Base-by-base conservation (phyloP, 2,888 invertebrate genomes). In the Torymus tubicola region DNA sequence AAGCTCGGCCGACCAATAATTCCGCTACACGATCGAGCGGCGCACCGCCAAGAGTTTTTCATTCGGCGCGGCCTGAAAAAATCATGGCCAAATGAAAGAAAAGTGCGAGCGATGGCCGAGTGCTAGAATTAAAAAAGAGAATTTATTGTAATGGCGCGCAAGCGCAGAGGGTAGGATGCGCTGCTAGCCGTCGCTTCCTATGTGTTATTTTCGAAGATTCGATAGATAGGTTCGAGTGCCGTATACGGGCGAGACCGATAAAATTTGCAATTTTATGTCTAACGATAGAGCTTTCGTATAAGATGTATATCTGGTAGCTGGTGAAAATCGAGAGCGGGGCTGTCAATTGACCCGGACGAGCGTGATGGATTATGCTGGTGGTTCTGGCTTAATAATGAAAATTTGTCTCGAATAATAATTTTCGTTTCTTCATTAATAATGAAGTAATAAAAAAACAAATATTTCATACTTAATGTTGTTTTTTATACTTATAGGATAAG, bases 1-100 rank as follows among this genome's bases (percentile, higher is more conserved):
- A 88, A 88, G 85, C 85, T 83, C 86, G 86, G 85, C 83, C 86
- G 86, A 84, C 85, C 88, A 88, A 88, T 88, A 88, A 76, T 88
- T 87, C 85, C 87, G 85, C 83, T n/a, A n/a, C 84, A 83, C 87
- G 86, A 87, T 87, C 85, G 87, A 83, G 83, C 85, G 84, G 86
- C 24, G 24, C n/a, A 3, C 24, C 24, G 24, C 86, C 63, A 85
- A 86, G 86, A 86, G 85, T 87, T 88, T 87, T 87, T 87, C 86
- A 86, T 84, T 83, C 84, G 75, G 74, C 31, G 64, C 71, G 73
- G 10, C n/a, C 18, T 80, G 78, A 83, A 83, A 84, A 84, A 82
- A 82, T 83, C 82, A 78, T 81, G 81, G 70, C n/a, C 74, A 72
- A 82, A 79, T 77, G 76, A 83, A 83, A 78, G 81, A 78, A 82